Conservation (phyloP, 2,797 vertebrate genomes). For the Sphenodon punctatus region DNA sequence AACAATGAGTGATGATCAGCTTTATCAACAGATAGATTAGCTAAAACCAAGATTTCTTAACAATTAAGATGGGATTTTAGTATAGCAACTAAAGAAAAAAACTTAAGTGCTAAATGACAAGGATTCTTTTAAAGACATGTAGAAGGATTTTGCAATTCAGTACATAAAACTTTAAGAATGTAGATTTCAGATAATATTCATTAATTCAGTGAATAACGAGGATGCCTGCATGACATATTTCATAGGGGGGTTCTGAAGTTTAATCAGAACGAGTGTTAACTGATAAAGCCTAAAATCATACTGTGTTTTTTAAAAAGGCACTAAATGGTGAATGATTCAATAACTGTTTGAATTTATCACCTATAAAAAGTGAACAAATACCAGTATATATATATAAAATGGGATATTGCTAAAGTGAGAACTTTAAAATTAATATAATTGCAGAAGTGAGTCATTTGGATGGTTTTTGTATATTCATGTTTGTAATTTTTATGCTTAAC, state of each 20-base stretch:
- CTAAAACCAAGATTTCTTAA: not conserved
- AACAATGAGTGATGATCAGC: not conserved
- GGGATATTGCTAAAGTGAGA: too few relatives aligned
- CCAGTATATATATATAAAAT: too few relatives aligned
- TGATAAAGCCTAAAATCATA: not conserved
- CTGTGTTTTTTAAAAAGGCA: not conserved
- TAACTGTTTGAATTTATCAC: rapidly evolving
- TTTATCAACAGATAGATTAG: not conserved
- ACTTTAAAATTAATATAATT: too few relatives aligned
- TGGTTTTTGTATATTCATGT: too few relatives aligned
- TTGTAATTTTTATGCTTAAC: too few relatives aligned
- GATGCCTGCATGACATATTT: not conserved
- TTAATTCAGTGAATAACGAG: not conserved
- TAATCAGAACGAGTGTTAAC: not conserved
- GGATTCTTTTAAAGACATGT: not conserved
- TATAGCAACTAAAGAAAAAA: not conserved
- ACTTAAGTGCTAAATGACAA: not conserved
- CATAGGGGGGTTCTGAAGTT: not conserved
- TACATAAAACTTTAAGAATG: not conserved
- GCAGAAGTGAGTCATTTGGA: too few relatives aligned
- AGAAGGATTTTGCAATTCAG: not conserved
- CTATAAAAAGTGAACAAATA: not conserved
- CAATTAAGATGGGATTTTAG: not conserved
- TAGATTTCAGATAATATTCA: not conserved
- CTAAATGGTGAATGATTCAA: not conserved